Evolutionary conservation across 1,140 invertebrate genomes (phyloP), one percentile per base, ranked within the genome.

Genomic region (Musca vetustissima): DNA sequence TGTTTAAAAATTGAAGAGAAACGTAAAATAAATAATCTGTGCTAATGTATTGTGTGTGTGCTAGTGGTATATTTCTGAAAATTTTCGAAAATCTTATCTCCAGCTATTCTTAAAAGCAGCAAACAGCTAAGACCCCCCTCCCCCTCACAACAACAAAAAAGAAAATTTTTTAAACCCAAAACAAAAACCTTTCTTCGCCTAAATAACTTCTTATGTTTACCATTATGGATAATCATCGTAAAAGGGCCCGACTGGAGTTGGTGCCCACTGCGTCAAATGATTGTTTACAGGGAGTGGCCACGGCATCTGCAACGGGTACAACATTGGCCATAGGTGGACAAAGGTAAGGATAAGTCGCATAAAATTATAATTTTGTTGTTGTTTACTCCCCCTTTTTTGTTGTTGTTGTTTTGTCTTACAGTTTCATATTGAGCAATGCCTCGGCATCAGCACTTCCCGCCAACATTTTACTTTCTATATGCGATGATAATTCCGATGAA

Each of bases 381-480:
- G 11, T 66, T 66, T 25, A 17, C 43, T 3, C 22, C 64, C 49
- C 65, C 53, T 64, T 28, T 65, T 21, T 43, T 28, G 28, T 28
- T 28, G n/a, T n/a, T n/a, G n/a, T 61, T 68, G 24, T 43, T 47
- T 28, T 28, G 4, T 47, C 2, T 55, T 53, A 52, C 50, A 70
- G 75, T 43, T 69, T 79, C 21, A 77, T 79, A 61, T 66, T 79
- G 7, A 72, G 75, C 11, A 70, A 59, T 49, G 14, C 50, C 25
- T 50, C 61, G 2, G 50, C 68, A 43, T 47, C 68, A n/a, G 71
- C 69, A 64, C 49, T 64, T 21, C 75, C 25, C 74, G 22, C 66
- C 52, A 69, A 80, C 64, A 77, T 80, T 17, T 77, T 77, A 49
- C 67, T 80, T 24, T 79, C 78, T 36, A 80, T 80, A 24, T 80